A percentile compares a stretch with the other conserved stretches of the same genome.
Evolutionary conservation across 2,888 invertebrate species (phyloP).

Genomic region (Andrena fulva): DNA sequence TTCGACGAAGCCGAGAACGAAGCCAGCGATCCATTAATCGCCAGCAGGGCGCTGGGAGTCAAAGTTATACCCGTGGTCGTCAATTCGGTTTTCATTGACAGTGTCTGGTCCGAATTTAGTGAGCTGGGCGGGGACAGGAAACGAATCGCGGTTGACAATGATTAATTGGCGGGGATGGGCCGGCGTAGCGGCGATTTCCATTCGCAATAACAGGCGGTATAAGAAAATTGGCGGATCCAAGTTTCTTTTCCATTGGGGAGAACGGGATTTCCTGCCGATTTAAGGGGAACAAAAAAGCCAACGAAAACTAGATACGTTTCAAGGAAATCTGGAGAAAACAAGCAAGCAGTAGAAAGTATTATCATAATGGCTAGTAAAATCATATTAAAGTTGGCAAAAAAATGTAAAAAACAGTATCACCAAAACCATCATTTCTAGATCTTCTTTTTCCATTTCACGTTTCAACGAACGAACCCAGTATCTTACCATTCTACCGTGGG

Average conservation of each 20-base stretch:
- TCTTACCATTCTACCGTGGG: neutral
- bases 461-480: too few relatives aligned
- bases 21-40: conserved; percentile 55
- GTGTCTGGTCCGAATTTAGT: conserved; percentile 71
- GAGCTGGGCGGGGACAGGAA: conserved; percentile 69
- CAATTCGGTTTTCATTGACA: conserved; percentile 70
- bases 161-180: conserved; percentile 70
- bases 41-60: conserved; percentile 50
- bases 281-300: neutral
- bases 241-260: neutral
- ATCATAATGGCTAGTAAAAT: too few relatives aligned
- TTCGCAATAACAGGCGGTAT: conserved; percentile 48
- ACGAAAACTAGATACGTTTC: neutral
- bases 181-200: conserved; percentile 46
- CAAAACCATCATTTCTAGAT: too few relatives aligned
- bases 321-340: neutral
- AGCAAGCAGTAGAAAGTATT: too few relatives aligned
- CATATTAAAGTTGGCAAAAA: too few relatives aligned
- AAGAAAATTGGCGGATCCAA: conserved; percentile 26
- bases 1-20: conserved; percentile 45
- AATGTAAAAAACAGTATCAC: too few relatives aligned
- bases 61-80: conserved; percentile 64
- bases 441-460: too few relatives aligned
- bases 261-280: neutral
- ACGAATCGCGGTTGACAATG: conserved; percentile 76